These are phyloP conservation scores for Pimephales promelas DNA, from an alignment of 2,113 vertebrate genomes.

Conservation along the genomic window DNA sequence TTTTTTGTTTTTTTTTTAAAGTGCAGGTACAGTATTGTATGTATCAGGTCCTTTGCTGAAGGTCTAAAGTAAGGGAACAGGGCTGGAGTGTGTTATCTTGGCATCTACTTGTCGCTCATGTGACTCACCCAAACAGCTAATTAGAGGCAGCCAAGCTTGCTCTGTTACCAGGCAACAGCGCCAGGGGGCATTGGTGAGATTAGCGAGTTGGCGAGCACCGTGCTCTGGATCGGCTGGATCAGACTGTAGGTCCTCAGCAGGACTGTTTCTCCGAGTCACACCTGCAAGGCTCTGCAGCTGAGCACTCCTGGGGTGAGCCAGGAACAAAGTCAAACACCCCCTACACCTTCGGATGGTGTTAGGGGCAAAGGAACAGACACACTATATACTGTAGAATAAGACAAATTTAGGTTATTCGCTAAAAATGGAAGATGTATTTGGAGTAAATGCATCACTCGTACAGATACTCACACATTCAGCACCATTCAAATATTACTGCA, in stretches of 20 bases:
- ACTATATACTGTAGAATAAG: neutral
- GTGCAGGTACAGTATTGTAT: neutral
- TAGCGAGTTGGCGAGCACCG: slow-evolving; percentile 45
- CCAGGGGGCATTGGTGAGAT: slow-evolving; percentile 51
- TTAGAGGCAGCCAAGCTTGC: slow-evolving; percentile 60
- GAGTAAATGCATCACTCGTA: no score
- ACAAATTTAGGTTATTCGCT: neutral
- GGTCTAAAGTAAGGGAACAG: slow-evolving; percentile 20
- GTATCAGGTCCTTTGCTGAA: neutral
- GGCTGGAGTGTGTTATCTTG: slow-evolving; percentile 12
- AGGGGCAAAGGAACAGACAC: neutral
- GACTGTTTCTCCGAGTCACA: slow-evolving; percentile 48
- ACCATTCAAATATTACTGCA: neutral
- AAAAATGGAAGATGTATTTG: neutral
- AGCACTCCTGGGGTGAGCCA: slow-evolving; percentile 41
- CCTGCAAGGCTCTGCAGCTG: slow-evolving; percentile 59
- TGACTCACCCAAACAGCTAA: slow-evolving; percentile 60
- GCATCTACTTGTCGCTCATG: slow-evolving; percentile 33
- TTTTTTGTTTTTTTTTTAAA: no score
- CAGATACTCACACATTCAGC: no score
- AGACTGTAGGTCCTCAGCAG: slow-evolving; percentile 38
- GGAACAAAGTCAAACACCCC: slow-evolving; percentile 30
- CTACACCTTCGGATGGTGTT: slow-evolving; percentile 5
- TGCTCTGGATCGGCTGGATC: slow-evolving; percentile 42
- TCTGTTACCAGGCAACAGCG: slow-evolving; percentile 61